phyloP scores from a whole-genome alignment of 2,797 vertebrate species.

The Syngnathus rostellatus region DNA sequence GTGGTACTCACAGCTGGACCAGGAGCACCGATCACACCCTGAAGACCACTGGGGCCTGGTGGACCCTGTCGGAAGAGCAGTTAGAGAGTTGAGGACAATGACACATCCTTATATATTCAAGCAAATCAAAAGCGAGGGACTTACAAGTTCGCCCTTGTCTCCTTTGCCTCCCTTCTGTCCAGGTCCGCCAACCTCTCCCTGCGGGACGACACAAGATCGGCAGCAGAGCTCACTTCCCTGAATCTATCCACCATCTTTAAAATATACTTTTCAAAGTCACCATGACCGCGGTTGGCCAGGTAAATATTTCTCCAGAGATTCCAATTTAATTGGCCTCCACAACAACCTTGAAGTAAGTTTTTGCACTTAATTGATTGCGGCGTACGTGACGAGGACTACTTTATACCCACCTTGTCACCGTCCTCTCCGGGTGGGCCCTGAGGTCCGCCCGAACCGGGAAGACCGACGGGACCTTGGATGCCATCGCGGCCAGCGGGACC shows the following conservation, averaged over 20 bases:
- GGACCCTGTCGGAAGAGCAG: constrained; percentile 75
- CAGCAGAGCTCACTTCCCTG: constrained; percentile 40
- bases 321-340: constrained; percentile 57
- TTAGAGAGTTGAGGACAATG: background rate
- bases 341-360: constrained; percentile 48
- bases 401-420: constrained; percentile 82
- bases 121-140: constrained; percentile 20
- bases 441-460: constrained; percentile 90
- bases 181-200: constrained; percentile 97
- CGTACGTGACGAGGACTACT: background rate
- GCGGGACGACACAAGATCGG: constrained; percentile 43
- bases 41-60: constrained; percentile 84
- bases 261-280: constrained; percentile 47
- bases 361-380: constrained; percentile 61
- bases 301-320: constrained; percentile 57
- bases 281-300: constrained; percentile 32
- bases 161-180: constrained; percentile 98
- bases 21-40: constrained; percentile 91
- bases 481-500: constrained; percentile 95
- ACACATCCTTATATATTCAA: background rate
- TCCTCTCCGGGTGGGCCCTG: constrained; percentile 97
- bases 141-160: constrained; percentile 95
- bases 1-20: constrained; percentile 89
- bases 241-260: constrained; percentile 26
- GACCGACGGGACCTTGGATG: constrained; percentile 91